Conservation (phyloP, 2,888 invertebrate species). For the Apotomis capreana region DNA sequence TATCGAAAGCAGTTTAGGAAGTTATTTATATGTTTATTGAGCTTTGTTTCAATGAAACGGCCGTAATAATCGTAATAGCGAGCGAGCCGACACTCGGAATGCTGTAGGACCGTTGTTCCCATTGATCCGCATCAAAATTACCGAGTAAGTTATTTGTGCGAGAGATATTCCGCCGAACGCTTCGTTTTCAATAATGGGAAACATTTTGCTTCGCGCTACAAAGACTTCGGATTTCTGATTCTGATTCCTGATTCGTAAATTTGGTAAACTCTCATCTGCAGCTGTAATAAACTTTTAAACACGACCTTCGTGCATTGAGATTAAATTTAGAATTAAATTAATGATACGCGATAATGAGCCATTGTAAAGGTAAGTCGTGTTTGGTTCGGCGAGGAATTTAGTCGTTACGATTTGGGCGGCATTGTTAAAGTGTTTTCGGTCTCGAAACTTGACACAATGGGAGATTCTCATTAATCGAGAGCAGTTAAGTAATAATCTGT, state of each 20-base stretch:
- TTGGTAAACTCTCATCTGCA: not conserved
- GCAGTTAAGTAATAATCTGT: conserved; percentile 31
- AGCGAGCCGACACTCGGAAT: conserved; percentile 21
- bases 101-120: conserved; percentile 26
- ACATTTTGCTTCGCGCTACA: conserved; percentile 27
- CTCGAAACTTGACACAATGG: conserved; percentile 31
- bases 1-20: too few species aligned
- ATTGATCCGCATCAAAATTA: conserved; percentile 34
- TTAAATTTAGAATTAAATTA: not conserved
- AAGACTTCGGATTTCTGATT: conserved; percentile 35
- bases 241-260: conserved; percentile 11
- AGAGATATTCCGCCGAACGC: conserved; percentile 29
- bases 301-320: not conserved
- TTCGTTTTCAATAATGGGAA: conserved; percentile 35
- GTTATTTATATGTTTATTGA: not conserved
- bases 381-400: conserved; percentile 29
- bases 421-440: conserved; percentile 37
- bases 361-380: not conserved
- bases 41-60: not conserved
- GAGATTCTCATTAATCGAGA: conserved; percentile 35
- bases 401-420: conserved; percentile 24
- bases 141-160: conserved; percentile 27
- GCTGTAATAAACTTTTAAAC: not conserved
- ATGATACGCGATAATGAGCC: not conserved
- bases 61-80: conserved; percentile 23